Evolutionary conservation across 1,140 invertebrate species (phyloP).

Genomic region (Solenopsis invicta): DNA sequence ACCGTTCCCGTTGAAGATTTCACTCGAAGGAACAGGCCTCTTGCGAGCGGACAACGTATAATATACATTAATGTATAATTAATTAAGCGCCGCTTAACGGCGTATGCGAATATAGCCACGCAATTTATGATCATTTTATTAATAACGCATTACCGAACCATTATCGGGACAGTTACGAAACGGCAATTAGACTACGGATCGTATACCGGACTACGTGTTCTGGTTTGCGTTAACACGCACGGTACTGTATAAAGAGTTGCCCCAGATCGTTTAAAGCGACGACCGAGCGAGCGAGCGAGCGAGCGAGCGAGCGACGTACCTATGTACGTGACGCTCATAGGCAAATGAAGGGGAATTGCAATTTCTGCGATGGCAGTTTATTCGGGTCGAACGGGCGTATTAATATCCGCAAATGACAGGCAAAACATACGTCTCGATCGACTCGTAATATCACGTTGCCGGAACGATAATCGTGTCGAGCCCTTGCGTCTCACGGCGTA

Average conservation of each 20-base stretch:
- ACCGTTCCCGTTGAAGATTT: slow-evolving; percentile 10
- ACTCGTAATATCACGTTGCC: slow-evolving; percentile 54
- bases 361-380: slow-evolving; percentile 52
- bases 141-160: slow-evolving; percentile 29
- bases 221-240: neutral
- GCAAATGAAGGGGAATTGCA: slow-evolving; percentile 33
- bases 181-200: slow-evolving; percentile 43
- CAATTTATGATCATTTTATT: slow-evolving; percentile 25
- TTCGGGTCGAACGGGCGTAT: slow-evolving; percentile 52
- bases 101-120: neutral
- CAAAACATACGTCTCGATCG: slow-evolving; percentile 62
- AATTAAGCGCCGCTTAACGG: slow-evolving; percentile 12
- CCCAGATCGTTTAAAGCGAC: slow-evolving; percentile 12
- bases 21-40: neutral
- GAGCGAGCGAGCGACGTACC: neutral
- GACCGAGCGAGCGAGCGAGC: neutral
- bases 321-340: neutral
- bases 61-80: slow-evolving; percentile 24
- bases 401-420: slow-evolving; percentile 64
- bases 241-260: neutral
- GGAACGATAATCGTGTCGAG: slow-evolving; percentile 36
- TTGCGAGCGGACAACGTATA: neutral
- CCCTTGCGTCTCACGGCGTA: neutral
- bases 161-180: slow-evolving; percentile 29
- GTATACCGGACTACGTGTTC: neutral